Conservation (phyloP, 2,797 vertebrate genomes). For the Esox masquinongy region DNA sequence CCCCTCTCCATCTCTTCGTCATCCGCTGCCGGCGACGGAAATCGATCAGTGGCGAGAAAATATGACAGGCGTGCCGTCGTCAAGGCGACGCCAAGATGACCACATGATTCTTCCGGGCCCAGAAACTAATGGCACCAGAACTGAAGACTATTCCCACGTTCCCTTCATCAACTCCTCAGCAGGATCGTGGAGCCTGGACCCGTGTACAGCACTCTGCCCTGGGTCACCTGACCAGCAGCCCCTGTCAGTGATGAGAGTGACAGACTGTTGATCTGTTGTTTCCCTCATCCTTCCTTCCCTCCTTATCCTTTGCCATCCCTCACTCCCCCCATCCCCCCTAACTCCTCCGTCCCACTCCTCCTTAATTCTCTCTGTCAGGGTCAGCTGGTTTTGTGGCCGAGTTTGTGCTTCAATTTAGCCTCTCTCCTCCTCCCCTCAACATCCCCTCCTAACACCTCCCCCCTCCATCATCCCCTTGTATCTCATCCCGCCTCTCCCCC, state of each 20-base stretch:
- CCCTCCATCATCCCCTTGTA: not conserved
- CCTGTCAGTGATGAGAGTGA: too few relatives aligned
- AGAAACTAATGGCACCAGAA: too few relatives aligned
- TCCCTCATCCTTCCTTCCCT: too few relatives aligned
- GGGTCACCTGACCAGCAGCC: not conserved
- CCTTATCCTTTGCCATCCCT: too few relatives aligned
- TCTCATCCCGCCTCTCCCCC: too few relatives aligned
- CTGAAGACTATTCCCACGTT: too few relatives aligned
- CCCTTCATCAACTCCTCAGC: too few relatives aligned
- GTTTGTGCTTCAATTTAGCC: not conserved
- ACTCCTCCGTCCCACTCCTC: too few relatives aligned
- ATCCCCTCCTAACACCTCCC: not conserved
- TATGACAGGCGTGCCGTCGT: not conserved
- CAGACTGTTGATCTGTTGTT: too few relatives aligned
- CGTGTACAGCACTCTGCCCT: not conserved
- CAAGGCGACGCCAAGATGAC: not conserved
- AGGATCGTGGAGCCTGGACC: not conserved
- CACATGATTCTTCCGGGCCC: not conserved
- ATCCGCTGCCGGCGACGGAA: not conserved
- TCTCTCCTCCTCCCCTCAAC: not conserved
- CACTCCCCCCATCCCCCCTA: too few relatives aligned
- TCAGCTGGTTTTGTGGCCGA: too few relatives aligned
- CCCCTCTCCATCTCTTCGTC: not conserved
- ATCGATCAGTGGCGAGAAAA: not conserved
- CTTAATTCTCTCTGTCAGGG: too few relatives aligned